A percentile compares a stretch with the other conserved stretches of the same genome.
Conservation (phyloP, 1,140 invertebrate genomes). For the Listronotus bonariensis region DNA sequence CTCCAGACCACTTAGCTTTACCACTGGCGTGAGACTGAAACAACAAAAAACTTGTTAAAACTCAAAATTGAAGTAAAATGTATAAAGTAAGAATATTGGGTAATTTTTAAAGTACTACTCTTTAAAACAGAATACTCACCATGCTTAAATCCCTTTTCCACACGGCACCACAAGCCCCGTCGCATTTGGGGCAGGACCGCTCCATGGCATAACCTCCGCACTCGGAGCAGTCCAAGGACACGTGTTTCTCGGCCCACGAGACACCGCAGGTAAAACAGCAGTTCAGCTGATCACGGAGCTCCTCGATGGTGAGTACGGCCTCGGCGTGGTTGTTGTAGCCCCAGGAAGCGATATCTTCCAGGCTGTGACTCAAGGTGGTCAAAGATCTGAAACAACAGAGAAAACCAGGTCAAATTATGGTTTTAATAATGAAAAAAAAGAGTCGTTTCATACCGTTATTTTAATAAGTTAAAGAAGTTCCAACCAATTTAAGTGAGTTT, state of each 20-base stretch:
- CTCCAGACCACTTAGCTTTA: conserved; percentile 75
- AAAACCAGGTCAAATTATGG: conserved; percentile 2
- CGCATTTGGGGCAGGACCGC: conserved; percentile 77
- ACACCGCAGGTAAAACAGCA: conserved; percentile 83
- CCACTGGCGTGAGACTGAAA: conserved; percentile 75
- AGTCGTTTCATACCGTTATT: too few relatives aligned
- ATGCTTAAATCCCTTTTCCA: conserved; percentile 80
- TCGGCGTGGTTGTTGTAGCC: conserved; percentile 51
- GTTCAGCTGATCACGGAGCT: conserved; percentile 70
- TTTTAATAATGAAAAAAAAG: too few relatives aligned
- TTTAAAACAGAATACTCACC: conserved; percentile 59
- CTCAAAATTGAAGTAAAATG: background rate
- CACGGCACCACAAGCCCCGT: conserved; percentile 71
- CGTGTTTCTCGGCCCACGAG: conserved; percentile 79
- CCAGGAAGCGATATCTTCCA: conserved; percentile 51
- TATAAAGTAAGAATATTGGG: background rate
- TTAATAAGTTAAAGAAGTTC: too few relatives aligned
- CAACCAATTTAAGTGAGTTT: too few relatives aligned
- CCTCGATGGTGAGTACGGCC: conserved; percentile 70
- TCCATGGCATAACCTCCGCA: conserved; percentile 81
- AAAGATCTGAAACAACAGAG: conserved; percentile 48
- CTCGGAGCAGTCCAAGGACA: conserved; percentile 78
- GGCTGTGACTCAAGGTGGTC: conserved; percentile 50
- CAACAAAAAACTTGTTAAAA: conserved; percentile 19
- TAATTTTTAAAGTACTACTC: background rate